These are phyloP conservation scores for Oreochromis aureus DNA, from an alignment of 2,113 vertebrate species.

Conservation along the genomic window DNA sequence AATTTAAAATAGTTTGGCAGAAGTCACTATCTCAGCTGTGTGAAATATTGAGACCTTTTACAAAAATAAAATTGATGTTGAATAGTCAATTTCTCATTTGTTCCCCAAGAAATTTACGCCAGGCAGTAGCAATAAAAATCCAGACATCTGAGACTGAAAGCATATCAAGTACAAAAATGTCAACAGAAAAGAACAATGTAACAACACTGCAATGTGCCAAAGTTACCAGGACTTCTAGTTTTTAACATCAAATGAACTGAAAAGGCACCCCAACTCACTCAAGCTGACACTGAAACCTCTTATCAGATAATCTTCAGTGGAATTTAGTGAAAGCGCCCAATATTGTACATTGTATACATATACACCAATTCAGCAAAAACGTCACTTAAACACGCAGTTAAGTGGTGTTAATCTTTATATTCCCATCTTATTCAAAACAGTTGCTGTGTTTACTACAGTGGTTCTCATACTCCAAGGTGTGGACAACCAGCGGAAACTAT, in stretches of 20 bases:
- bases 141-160: slow-evolving; percentile 25
- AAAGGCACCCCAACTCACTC: slow-evolving; percentile 57
- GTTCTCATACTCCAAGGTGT: neutral
- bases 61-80: slow-evolving; percentile 30
- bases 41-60: neutral
- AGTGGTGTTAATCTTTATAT: neutral
- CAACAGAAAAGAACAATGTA: slow-evolving; percentile 10
- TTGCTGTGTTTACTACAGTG: slow-evolving; percentile 32
- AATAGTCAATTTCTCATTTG: neutral
- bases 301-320: neutral
- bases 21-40: neutral
- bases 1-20: neutral
- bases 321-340: slow-evolving; percentile 4
- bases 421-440: neutral
- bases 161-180: slow-evolving; percentile 25
- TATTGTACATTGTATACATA: slow-evolving; percentile 15
- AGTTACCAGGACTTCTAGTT: neutral
- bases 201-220: neutral
- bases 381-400: neutral
- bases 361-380: neutral
- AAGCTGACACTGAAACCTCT: slow-evolving; percentile 25
- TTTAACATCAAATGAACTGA: slow-evolving; percentile 29
- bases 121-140: slow-evolving; percentile 30
- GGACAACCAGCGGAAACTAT: neutral
- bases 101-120: neutral